Percentiles rank a stretch among this genome's conserved stretches.
phyloP scores from a whole-genome alignment of 1,140 invertebrate species.

The Platyura marginata region DNA sequence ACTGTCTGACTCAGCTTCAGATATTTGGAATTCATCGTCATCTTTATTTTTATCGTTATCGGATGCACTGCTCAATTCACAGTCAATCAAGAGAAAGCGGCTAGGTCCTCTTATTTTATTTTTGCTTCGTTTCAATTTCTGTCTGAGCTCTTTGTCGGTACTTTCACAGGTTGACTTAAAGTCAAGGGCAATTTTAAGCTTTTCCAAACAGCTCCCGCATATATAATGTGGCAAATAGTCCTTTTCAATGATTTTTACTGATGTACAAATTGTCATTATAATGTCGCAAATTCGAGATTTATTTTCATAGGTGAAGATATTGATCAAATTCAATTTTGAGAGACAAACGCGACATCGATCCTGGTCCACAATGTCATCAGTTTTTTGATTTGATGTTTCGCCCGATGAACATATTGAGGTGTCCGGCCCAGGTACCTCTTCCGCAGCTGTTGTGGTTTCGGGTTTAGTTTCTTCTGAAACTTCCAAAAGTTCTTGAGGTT shows the following conservation, averaged over 20 bases:
- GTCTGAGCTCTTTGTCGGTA: conserved; percentile 20
- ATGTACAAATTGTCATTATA: conserved; percentile 18
- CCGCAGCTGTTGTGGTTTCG: neutral
- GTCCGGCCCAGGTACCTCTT: neutral
- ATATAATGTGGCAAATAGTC: conserved; percentile 24
- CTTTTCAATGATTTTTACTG: conserved; percentile 16
- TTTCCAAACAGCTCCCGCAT: conserved; percentile 14
- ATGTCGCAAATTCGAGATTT: conserved; percentile 16
- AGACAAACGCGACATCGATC: conserved; percentile 22
- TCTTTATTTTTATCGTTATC: conserved; percentile 18
- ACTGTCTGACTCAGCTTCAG: conserved; percentile 19
- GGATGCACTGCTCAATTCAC: conserved; percentile 9
- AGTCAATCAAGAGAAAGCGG: conserved; percentile 25
- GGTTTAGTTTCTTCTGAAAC: neutral
- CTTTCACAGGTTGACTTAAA: conserved; percentile 19
- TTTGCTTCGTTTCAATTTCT: conserved; percentile 21
- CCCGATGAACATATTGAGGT: neutral
- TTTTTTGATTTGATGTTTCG: conserved; percentile 5
- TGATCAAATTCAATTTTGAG: conserved; percentile 12
- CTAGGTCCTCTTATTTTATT: conserved; percentile 21
- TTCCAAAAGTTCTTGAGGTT: neutral
- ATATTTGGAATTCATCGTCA: conserved; percentile 21
- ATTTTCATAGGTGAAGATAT: conserved; percentile 13
- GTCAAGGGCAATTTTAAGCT: conserved; percentile 16
- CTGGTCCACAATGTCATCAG: conserved; percentile 15